These are phyloP conservation scores for Caenorhabditis virilis DNA, from an alignment of 2,888 invertebrate genomes.

Conservation along the genomic window DNA sequence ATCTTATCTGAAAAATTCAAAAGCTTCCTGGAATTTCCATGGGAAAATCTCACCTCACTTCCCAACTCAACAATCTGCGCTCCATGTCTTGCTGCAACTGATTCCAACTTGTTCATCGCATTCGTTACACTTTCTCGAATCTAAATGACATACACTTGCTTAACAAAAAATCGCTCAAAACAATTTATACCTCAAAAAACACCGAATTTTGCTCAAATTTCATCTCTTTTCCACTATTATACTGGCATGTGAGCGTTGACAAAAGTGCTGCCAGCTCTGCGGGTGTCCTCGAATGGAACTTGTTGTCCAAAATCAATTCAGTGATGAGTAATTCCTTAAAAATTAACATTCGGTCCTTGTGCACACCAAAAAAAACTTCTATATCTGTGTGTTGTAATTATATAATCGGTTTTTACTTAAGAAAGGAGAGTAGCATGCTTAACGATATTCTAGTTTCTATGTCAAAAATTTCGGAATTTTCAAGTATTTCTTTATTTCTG, in stretches of 20 bases:
- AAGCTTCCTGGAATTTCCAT: too few species aligned
- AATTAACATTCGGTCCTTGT: too few species aligned
- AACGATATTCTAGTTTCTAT: too few species aligned
- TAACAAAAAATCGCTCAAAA: conserved; percentile 1
- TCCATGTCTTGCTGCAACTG: conserved; percentile 11
- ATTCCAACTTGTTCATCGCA: conserved; percentile 61
- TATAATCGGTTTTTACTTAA: too few species aligned
- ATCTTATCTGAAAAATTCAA: conserved; percentile 78
- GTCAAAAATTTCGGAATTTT: background rate
- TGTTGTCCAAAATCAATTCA: conserved; percentile 87
- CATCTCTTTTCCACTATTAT: conserved; percentile 73
- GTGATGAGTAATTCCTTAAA: conserved; percentile 81
- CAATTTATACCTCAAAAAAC: conserved; percentile 29
- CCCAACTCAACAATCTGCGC: conserved; percentile 28
- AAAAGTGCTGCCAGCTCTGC: conserved; percentile 91
- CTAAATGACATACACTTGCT: too few species aligned
- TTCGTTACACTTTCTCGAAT: conserved; percentile 50
- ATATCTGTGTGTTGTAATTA: too few species aligned
- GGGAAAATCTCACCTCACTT: conserved; percentile 15
- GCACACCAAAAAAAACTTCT: too few species aligned
- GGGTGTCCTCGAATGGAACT: conserved; percentile 75
- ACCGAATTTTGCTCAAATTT: conserved; percentile 30
- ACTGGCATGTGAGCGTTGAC: conserved; percentile 90
- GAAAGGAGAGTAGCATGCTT: too few species aligned
- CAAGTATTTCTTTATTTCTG: background rate